phyloP scores from a whole-genome alignment of 2,888 invertebrate species.

The Halocaridina rubra region DNA sequence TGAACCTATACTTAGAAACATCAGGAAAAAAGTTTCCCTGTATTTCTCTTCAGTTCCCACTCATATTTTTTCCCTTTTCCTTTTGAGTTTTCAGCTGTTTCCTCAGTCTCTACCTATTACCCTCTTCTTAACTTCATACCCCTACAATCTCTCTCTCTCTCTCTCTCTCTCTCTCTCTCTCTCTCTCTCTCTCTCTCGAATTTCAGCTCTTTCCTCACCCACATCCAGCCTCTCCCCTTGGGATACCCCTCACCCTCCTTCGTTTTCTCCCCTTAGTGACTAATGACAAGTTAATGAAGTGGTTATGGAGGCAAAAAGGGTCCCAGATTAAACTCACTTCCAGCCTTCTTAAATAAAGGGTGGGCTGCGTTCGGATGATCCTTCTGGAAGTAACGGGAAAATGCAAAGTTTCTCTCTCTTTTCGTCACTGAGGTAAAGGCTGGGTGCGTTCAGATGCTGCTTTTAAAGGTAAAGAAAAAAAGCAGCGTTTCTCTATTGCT shows the following conservation, averaged over 20 bases:
- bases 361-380: too few relatives aligned
- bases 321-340: too few relatives aligned
- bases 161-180: not conserved
- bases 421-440: too few relatives aligned
- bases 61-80: not conserved
- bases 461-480: too few relatives aligned
- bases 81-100: not conserved
- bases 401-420: too few relatives aligned
- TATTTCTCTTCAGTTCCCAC: not conserved
- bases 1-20: too few relatives aligned
- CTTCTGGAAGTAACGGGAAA: too few relatives aligned
- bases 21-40: too few relatives aligned
- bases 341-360: too few relatives aligned
- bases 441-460: too few relatives aligned
- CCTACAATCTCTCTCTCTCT: not conserved
- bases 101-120: not conserved
- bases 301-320: too few relatives aligned
- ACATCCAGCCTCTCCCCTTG: not conserved
- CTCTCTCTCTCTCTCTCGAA: not conserved
- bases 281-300: slow-evolving; percentile 10
- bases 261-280: not conserved
- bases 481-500: too few relatives aligned
- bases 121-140: not conserved
- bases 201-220: not conserved
- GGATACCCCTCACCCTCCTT: not conserved